Percentiles rank a stretch among this genome's conserved stretches.
Conservation (phyloP, 2,888 invertebrate genomes). For the Nomada fabriciana region DNA sequence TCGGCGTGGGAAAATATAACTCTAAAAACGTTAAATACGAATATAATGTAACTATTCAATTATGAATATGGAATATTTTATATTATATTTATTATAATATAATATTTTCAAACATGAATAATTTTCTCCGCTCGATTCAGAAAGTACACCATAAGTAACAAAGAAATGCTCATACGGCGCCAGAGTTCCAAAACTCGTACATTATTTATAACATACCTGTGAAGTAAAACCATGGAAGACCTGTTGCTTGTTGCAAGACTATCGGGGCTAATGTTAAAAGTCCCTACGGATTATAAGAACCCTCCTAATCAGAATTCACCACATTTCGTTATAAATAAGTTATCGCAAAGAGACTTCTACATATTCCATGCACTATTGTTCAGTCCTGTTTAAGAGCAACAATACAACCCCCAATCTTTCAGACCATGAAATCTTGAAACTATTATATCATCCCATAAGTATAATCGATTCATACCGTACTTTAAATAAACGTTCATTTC, state of each 20-base stretch:
- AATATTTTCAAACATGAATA: neutral
- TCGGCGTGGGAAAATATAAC: too few relatives aligned
- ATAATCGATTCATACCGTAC: too few relatives aligned
- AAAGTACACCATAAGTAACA: neutral
- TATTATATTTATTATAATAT: too few relatives aligned
- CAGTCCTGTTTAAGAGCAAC: neutral
- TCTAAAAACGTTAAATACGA: too few relatives aligned
- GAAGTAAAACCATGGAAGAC: conserved; percentile 47
- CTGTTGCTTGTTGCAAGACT: conserved; percentile 63
- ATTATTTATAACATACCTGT: conserved; percentile 58
- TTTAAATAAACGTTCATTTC: too few relatives aligned
- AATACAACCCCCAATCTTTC: neutral
- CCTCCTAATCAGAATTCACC: conserved; percentile 16
- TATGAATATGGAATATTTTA: neutral
- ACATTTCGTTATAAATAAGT: conserved; percentile 17
- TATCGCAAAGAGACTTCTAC: conserved; percentile 10
- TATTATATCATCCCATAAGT: neutral
- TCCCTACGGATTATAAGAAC: conserved; percentile 13
- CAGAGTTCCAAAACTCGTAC: conserved; percentile 33
- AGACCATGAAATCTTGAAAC: neutral
- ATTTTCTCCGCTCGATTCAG: neutral
- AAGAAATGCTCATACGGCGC: conserved; percentile 5
- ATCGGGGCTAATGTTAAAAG: conserved; percentile 46
- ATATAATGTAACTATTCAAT: too few relatives aligned
- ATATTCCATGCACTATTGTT: neutral